Conservation (phyloP, 2,888 invertebrate species). For the Cataglyphis rosenhaueri region DNA sequence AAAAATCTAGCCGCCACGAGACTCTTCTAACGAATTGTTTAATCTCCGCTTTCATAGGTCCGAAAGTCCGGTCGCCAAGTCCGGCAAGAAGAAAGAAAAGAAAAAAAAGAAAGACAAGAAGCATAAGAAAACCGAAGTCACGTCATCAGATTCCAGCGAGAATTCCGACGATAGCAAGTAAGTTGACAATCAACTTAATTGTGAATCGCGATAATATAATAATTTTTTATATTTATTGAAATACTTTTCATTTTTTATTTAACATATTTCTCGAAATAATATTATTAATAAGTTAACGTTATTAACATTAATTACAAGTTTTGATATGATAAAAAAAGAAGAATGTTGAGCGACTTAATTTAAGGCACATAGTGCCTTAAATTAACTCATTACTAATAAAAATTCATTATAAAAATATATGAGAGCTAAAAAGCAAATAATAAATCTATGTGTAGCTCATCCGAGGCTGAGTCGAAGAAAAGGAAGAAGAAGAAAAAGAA, state of each 20-base stretch:
- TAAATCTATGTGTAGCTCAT: slow-evolving; percentile 87
- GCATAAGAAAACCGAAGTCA: slow-evolving; percentile 82
- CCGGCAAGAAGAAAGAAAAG: slow-evolving; percentile 83
- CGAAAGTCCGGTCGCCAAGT: slow-evolving; percentile 81
- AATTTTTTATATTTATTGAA: not conserved
- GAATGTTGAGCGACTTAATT: not conserved
- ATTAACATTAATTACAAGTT: no score
- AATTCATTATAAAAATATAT: not conserved
- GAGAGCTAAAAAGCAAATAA: not conserved
- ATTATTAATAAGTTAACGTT: not conserved
- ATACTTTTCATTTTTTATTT: not conserved
- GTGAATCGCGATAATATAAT: not conserved
- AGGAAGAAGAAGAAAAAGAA: slow-evolving; percentile 94
- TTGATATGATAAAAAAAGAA: not conserved
- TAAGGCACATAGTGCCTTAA: not conserved
- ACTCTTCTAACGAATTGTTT: slow-evolving; percentile 58
- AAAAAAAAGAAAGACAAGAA: slow-evolving; percentile 85
- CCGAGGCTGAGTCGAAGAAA: slow-evolving; percentile 91
- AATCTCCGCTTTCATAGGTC: slow-evolving; percentile 80
- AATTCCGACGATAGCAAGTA: slow-evolving; percentile 84
- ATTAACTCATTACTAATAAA: not conserved
- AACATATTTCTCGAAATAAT: not conserved
- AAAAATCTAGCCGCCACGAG: slow-evolving; percentile 45
- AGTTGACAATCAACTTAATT: slow-evolving; percentile 25
- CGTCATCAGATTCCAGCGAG: slow-evolving; percentile 82